Conservation (phyloP, 2,113 vertebrate genomes). For the Phylloscopus trochiloides region DNA sequence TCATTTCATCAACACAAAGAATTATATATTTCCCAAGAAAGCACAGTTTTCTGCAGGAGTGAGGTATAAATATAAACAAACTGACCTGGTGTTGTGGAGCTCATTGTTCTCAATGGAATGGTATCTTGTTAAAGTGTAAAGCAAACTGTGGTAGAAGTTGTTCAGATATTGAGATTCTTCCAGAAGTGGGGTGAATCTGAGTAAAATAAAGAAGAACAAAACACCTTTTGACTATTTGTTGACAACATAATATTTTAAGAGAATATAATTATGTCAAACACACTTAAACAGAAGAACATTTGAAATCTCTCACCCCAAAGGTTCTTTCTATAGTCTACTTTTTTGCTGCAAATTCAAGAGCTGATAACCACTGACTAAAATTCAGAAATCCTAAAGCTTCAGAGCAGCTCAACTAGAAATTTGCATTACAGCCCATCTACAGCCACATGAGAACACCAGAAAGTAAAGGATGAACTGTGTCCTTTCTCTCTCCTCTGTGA, state of each 20-base stretch:
- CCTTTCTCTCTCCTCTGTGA: neutral
- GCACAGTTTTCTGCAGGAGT: neutral
- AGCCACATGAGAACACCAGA: neutral
- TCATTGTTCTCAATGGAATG: slow-evolving; percentile 65
- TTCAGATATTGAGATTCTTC: neutral
- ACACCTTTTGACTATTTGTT: neutral
- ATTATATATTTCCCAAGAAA: neutral
- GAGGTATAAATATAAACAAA: neutral
- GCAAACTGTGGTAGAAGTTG: neutral
- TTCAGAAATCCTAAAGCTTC: neutral
- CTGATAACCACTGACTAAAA: neutral
- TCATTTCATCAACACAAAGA: neutral
- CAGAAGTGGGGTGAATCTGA: neutral
- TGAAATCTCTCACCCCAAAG: neutral
- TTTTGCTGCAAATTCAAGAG: neutral
- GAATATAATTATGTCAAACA: neutral
- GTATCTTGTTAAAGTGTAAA: neutral
- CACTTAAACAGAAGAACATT: neutral
- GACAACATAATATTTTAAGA: neutral
- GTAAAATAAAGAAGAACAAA: slow-evolving; percentile 16
- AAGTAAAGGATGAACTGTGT: neutral
- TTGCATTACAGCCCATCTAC: neutral
- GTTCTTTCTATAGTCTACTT: neutral
- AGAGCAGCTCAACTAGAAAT: neutral
- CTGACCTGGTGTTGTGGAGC: slow-evolving; percentile 78